Conservation (phyloP, 2,888 invertebrate species). For the Amphimallon solstitiale region DNA sequence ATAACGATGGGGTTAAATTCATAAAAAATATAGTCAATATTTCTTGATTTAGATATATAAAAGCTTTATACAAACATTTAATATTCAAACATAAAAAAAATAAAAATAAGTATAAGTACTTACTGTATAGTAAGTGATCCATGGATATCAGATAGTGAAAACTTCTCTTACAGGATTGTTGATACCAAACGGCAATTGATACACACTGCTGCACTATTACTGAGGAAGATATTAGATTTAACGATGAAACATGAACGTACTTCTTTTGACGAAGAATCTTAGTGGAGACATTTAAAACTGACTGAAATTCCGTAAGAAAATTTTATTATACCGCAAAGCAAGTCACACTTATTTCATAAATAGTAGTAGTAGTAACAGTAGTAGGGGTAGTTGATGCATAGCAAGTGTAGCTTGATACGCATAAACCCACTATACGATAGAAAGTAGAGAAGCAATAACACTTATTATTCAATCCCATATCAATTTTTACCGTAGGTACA, state of each 20-base stretch:
- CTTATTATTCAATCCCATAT: not conserved
- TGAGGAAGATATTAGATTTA: not conserved
- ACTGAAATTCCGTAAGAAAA: slow-evolving; percentile 33
- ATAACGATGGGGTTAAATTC: too few species aligned
- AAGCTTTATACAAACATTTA: not conserved
- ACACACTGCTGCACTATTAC: not conserved
- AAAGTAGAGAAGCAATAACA: slow-evolving; percentile 21
- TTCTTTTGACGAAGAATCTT: slow-evolving; percentile 3
- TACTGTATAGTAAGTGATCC: slow-evolving; percentile 20
- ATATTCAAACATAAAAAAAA: not conserved
- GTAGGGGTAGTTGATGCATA: slow-evolving; percentile 28
- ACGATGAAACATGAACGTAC: not conserved
- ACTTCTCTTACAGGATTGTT: not conserved
- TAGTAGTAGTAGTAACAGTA: slow-evolving; percentile 27
- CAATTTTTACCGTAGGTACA: too few species aligned
- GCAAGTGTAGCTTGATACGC: slow-evolving; percentile 21
- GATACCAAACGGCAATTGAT: not conserved
- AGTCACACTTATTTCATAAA: slow-evolving; percentile 7
- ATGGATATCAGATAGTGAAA: not conserved
- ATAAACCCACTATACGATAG: not conserved
- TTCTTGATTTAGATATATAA: too few species aligned
- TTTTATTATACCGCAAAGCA: slow-evolving; percentile 22
- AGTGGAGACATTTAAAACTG: slow-evolving; percentile 29
- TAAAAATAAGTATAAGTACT: not conserved
- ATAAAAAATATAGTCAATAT: too few species aligned